Evolutionary conservation across 2,113 vertebrate genomes (phyloP), one percentile per base, ranked within the genome.

Genomic region (Tetrax tetrax): DNA sequence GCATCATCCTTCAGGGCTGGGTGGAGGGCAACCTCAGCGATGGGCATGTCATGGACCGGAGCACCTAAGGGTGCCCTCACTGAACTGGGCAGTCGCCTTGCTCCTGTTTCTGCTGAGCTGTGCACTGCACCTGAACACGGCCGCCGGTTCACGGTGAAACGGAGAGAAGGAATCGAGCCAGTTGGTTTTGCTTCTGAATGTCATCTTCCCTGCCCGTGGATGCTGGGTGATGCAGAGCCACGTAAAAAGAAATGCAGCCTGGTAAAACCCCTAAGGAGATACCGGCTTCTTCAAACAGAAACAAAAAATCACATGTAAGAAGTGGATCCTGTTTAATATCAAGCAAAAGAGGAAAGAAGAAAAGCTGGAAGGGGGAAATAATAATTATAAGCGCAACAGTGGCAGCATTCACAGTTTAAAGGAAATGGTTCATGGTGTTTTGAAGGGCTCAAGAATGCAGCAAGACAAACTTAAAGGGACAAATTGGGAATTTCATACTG

Each of bases 21-120:
- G 7, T 38, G n/a, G 53, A 72, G 59, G 38, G 54, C 72, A 37
- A 20, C 61, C 45, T 57, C 41, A 19, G 24, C 1, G 3, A 24
- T 13, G 53, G 2, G 10, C 27, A 3, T 16, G 0, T 15, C 19
- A 8, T 1, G 37, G 81, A 53, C 8, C 47, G 33, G 63, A 2
- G 35, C 60, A 9, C 8, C 33, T 9, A 10, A 43, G 41, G 38
- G 9, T 61, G 20, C 25, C 25, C n/a, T 35, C 37, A 7, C 56
- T 50, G n/a, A 25, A 27, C 28, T 2, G 4, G 6, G 35, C 4
- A 1, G 6, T 56, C n/a, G 5, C 37, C 65, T 69, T 35, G 28
- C 61, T 76, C 43, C 22, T 20, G 14, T 18, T 64, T 78, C 71
- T 64, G 65, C 74, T 21, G 0, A 59, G 7, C 37, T 38, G 56